A percentile compares a stretch with the other conserved stretches of the same genome.
Conservation (phyloP, 2,113 vertebrate genomes). For the Noctilio leporinus region DNA sequence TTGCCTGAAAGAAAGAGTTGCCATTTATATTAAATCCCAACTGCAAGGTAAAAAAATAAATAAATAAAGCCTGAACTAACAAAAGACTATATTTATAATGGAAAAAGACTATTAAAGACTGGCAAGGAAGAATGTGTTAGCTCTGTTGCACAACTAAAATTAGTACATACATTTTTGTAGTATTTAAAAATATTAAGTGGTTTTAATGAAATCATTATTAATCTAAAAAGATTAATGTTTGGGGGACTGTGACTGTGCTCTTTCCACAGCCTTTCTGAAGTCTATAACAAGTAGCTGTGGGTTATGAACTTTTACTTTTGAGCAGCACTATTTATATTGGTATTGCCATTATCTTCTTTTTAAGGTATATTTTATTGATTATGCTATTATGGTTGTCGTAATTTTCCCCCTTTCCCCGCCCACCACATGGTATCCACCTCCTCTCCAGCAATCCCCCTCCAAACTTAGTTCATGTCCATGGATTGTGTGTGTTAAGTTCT, state of each 20-base stretch:
- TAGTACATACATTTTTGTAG: neutral
- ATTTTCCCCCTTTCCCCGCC: no score
- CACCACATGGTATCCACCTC: no score
- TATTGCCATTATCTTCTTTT: no score
- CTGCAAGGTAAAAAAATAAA: neutral
- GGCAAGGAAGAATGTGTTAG: neutral
- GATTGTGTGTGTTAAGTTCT: no score
- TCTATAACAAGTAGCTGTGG: neutral
- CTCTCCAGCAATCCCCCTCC: no score
- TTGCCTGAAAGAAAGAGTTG: neutral
- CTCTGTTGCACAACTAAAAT: neutral
- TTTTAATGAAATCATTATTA: neutral
- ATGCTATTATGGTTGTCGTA: no score
- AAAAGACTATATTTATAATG: neutral
- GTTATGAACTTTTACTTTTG: no score
- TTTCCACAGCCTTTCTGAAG: neutral
- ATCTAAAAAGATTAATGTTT: neutral
- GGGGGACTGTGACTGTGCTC: neutral
- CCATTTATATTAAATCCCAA: neutral
- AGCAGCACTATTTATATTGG: no score
- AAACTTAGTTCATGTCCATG: no score
- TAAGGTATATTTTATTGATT: no score
- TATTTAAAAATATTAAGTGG: neutral
- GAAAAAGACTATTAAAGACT: neutral
- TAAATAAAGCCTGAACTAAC: neutral